Base-by-base conservation (phyloP, 2,888 invertebrate species). In the Bombyx huttoni region DNA sequence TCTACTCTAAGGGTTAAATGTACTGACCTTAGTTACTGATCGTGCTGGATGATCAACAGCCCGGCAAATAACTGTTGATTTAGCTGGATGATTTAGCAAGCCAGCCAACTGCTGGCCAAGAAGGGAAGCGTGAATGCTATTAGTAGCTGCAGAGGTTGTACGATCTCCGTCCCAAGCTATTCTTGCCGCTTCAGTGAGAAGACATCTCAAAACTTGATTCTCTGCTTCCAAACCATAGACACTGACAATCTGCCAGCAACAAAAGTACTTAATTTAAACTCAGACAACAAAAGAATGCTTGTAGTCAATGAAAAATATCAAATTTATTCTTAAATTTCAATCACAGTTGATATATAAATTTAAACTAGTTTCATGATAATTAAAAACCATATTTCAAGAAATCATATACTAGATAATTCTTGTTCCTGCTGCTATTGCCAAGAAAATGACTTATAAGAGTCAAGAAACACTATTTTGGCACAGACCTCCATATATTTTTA, bases 221-320 rank as follows among this genome's bases (percentile, higher is more conserved):
- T 98, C 97, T 89, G 97, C 97, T 93, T 98, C 97, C 90, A 96
- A 92, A 89, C 98, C 98, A 92, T 96, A 95, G 80, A 93, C 91
- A 90, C 92, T 92, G 76, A 97, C 94, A 89, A 97, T 91, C 97
- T 98, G 88, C 57, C 7, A 48, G 50, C 48, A 53, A 61, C 49
- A 58, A 56, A 45, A 40, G 8, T 12, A 40, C 12, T 40, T 10
- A 8, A 40, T 40, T 40, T 40, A 40, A 40, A 3, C 3, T 40
- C 40, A 40, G 7, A 10, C 12, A 2, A 40, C 7, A 12, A 8
- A 7, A 40, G 8, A 40, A 10, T 40, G 40, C 9, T 10, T 40
- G 12, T 40, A 40, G 0, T 40, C 12, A 12, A 40, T 40, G 9
- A 10, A 10, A 40, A 40, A 7, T 40, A 10, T 40, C 3, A 40